Evolutionary conservation across 37 sponge, comb jelly and placozoan genomes (phyloP).

Genomic region (Eunapius fragilis): DNA sequence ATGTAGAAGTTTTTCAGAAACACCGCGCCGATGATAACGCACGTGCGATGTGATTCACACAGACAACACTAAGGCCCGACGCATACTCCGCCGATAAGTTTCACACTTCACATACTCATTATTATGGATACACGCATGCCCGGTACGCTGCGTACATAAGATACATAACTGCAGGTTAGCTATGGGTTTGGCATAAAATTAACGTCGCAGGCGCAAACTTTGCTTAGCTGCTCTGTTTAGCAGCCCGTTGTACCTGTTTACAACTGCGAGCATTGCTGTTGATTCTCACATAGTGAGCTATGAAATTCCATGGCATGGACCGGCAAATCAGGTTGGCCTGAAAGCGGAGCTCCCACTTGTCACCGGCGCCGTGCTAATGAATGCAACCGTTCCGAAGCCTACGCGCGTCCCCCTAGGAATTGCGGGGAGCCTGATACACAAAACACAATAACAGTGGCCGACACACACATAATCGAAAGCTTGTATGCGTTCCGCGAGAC

Average conservation of each 20-base stretch:
- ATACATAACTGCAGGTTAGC: too few relatives aligned
- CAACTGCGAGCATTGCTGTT: not conserved
- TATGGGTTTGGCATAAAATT: too few relatives aligned
- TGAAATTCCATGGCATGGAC: not conserved
- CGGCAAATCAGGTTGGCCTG: not conserved
- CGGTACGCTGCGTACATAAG: too few relatives aligned
- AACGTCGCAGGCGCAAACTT: not conserved
- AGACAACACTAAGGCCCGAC: too few relatives aligned
- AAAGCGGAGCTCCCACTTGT: not conserved
- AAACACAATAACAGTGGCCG: not conserved
- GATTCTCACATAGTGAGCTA: not conserved
- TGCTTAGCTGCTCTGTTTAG: not conserved
- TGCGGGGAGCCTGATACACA: conserved; percentile 5
- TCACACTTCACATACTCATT: too few relatives aligned
- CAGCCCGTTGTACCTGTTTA: not conserved
- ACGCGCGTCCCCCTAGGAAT: conserved; percentile 15
- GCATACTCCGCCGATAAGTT: too few relatives aligned
- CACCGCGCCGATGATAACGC: too few relatives aligned
- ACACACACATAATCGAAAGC: not conserved
- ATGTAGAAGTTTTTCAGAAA: too few relatives aligned
- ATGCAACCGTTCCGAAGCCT: not conserved
- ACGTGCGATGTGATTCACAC: too few relatives aligned
- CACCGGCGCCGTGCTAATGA: not conserved
- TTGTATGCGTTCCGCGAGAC: not conserved
- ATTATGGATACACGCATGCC: too few relatives aligned